Percentiles rank a stretch among this genome's conserved stretches.
Evolutionary conservation across 1,140 invertebrate genomes (phyloP).

Genomic region (Saxidomus purpurata): DNA sequence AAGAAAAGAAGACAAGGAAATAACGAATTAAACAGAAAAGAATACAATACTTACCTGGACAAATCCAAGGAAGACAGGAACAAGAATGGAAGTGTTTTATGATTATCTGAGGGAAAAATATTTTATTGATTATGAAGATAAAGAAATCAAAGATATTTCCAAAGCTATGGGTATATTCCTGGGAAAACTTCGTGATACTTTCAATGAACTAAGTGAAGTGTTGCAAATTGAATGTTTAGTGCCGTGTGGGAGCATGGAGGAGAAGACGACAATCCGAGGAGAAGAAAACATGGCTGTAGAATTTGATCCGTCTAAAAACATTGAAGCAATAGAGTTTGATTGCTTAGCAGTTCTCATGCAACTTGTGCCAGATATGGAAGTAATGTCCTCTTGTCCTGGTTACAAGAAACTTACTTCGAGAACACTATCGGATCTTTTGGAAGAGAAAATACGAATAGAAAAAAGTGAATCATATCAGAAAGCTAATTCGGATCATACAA

Average conservation of each 20-base stretch:
- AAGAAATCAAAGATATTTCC: constrained; percentile 19
- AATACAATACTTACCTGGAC: too few relatives aligned
- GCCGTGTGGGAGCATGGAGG: constrained; percentile 16
- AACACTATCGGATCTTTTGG: not conserved
- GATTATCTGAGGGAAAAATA: not conserved
- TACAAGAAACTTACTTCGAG: not conserved
- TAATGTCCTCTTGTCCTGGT: not conserved
- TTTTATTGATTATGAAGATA: not conserved
- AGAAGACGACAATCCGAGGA: not conserved
- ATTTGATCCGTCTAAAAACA: not conserved
- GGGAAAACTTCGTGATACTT: not conserved
- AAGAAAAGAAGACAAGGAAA: too few relatives aligned
- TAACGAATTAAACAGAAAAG: too few relatives aligned
- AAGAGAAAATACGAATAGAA: not conserved
- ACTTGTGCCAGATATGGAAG: not conserved
- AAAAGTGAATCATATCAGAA: not conserved
- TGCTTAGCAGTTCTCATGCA: constrained; percentile 4
- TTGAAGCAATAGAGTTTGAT: constrained; percentile 9
- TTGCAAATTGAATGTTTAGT: not conserved
- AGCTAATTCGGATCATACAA: not conserved
- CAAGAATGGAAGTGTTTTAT: constrained; percentile 17
- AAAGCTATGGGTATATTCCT: constrained; percentile 11
- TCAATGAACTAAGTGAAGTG: not conserved
- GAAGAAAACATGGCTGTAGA: constrained; percentile 16
- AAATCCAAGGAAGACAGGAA: too few relatives aligned